phyloP scores from a whole-genome alignment of 2,888 invertebrate genomes.

The Cylloceria caligata region DNA sequence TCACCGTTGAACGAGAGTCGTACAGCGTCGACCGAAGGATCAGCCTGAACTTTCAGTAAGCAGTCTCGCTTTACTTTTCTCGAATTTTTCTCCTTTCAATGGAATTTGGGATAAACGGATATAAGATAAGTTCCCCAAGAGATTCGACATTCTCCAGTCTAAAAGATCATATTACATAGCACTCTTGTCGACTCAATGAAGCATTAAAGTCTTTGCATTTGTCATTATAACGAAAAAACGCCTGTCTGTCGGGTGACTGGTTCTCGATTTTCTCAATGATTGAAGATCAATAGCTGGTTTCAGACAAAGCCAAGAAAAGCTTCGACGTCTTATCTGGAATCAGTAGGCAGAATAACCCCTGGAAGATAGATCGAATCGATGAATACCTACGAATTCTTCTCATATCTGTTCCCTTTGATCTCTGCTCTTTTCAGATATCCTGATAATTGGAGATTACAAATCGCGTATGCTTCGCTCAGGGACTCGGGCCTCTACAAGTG shows the following conservation, averaged over 20 bases:
- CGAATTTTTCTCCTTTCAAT: conserved; percentile 15
- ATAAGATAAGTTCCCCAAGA: conserved; percentile 9
- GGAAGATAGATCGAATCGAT: conserved; percentile 29
- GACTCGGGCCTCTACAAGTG: conserved; percentile 89
- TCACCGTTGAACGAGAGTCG: conserved; percentile 86
- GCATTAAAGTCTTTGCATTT: conserved; percentile 40
- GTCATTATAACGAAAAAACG: conserved; percentile 35
- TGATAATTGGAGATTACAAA: conserved; percentile 88
- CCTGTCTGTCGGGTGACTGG: not conserved
- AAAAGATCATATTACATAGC: conserved; percentile 15
- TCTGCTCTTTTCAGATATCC: conserved; percentile 82
- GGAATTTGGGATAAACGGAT: conserved; percentile 11
- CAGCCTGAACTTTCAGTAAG: conserved; percentile 87
- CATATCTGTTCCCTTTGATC: conserved; percentile 56
- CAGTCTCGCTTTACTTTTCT: conserved; percentile 33
- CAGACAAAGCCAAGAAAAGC: conserved; percentile 26
- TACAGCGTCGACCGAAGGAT: conserved; percentile 87
- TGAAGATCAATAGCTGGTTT: conserved; percentile 24
- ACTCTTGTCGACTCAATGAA: conserved; percentile 15
- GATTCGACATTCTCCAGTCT: not conserved
- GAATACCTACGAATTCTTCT: conserved; percentile 35
- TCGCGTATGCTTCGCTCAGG: conserved; percentile 86
- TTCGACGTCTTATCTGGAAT: conserved; percentile 35
- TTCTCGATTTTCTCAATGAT: not conserved
- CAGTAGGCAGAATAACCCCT: conserved; percentile 17